Evolutionary conservation across 1,140 invertebrate genomes (phyloP).

Genomic region (Sesamia nonagrioides): DNA sequence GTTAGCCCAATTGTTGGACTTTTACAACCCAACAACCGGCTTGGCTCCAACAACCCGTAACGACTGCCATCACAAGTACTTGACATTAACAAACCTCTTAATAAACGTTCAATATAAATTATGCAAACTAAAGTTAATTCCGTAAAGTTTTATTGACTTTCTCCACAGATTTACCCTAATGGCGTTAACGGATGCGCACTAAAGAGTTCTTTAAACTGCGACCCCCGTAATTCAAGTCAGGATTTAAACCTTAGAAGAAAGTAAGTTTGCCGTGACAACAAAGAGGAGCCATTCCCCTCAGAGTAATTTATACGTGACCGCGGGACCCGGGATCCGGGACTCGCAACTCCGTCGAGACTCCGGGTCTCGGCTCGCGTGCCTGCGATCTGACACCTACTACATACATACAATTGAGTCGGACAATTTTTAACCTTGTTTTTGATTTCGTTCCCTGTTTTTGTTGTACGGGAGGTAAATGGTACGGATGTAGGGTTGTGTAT

Average conservation of each 20-base stretch:
- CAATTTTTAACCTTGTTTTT: conserved; percentile 56
- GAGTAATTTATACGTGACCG: conserved; percentile 76
- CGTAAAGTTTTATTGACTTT: conserved; percentile 59
- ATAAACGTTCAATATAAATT: conserved; percentile 42
- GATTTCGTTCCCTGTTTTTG: conserved; percentile 36
- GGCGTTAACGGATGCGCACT: conserved; percentile 55
- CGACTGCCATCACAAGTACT: too few species aligned
- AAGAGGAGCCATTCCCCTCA: conserved; percentile 69
- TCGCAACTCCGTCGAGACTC: conserved; percentile 65
- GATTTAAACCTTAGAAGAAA: conserved; percentile 79
- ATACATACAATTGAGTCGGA: conserved; percentile 53
- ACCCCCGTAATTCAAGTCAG: conserved; percentile 77
- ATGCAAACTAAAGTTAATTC: conserved; percentile 49
- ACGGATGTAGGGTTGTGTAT: not conserved
- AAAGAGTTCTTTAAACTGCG: conserved; percentile 63
- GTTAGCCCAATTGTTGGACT: too few species aligned
- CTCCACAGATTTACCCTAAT: conserved; percentile 55
- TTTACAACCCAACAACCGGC: too few species aligned
- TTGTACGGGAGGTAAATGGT: conserved; percentile 23
- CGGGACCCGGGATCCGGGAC: conserved; percentile 48
- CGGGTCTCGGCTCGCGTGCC: conserved; percentile 59
- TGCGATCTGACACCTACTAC: conserved; percentile 50
- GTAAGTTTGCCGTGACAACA: conserved; percentile 78
- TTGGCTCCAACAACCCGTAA: too few species aligned
- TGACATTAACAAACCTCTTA: conserved; percentile 22